Conservation (phyloP, 1,140 invertebrate species). For the Ceratina japonica region DNA sequence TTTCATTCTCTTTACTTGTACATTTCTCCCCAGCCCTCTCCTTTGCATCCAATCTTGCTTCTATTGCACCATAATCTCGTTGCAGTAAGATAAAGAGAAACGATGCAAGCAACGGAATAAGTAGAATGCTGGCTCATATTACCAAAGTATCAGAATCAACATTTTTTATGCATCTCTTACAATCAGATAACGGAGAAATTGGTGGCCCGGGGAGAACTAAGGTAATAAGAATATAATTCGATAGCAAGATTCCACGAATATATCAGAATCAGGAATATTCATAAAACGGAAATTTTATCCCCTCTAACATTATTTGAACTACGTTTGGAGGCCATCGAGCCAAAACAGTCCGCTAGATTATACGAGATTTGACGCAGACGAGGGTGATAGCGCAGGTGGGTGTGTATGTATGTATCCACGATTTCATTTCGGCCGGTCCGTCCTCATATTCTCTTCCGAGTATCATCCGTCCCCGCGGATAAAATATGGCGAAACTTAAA, state of each 20-base stretch:
- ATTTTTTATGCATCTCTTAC: neutral
- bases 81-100: neutral
- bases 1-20: neutral
- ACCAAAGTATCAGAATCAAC: neutral
- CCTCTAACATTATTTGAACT: slow-evolving; percentile 23
- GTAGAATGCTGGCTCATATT: neutral
- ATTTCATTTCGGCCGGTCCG: slow-evolving; percentile 49
- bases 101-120: too few relatives aligned
- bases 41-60: neutral
- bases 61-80: neutral
- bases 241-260: neutral
- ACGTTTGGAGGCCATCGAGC: slow-evolving; percentile 14
- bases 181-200: neutral
- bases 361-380: slow-evolving; percentile 24
- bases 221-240: neutral
- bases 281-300: slow-evolving; percentile 21
- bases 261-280: neutral
- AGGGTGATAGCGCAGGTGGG: slow-evolving; percentile 32
- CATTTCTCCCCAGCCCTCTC: neutral
- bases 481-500: slow-evolving; percentile 68
- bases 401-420: slow-evolving; percentile 27
- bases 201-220: neutral
- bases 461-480: slow-evolving; percentile 48
- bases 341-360: slow-evolving; percentile 51
- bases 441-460: slow-evolving; percentile 46